Percentiles rank a stretch among this genome's conserved stretches.
phyloP scores from a whole-genome alignment of 2,888 invertebrate species.

The Reticulitermes lucifugus region DNA sequence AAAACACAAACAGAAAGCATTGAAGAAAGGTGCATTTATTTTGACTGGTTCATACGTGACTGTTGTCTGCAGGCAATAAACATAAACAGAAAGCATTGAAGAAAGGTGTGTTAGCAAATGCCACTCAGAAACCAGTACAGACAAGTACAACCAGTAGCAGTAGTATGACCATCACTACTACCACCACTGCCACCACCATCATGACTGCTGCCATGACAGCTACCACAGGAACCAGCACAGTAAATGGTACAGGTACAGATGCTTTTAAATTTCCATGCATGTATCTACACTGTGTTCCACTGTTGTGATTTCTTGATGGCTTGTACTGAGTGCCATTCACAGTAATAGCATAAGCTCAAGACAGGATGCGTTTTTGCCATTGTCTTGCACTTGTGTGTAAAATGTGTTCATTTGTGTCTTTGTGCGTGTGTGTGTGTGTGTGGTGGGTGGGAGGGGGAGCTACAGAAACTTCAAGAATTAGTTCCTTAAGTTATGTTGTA shows the following conservation, averaged over 20 bases:
- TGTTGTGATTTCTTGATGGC: background rate
- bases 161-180: background rate
- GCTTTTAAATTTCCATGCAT: background rate
- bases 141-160: background rate
- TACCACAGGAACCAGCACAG: background rate
- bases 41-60: background rate
- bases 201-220: background rate
- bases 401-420: too few species aligned
- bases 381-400: too few species aligned
- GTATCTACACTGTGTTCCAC: background rate
- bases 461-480: too few species aligned
- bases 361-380: background rate
- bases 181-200: background rate
- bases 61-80: slow-evolving; percentile 48
- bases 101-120: slow-evolving; percentile 40
- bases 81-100: slow-evolving; percentile 52
- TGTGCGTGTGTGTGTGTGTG: too few species aligned
- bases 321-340: background rate
- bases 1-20: slow-evolving; percentile 49
- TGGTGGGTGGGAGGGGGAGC: too few species aligned
- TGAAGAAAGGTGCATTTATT: too few species aligned
- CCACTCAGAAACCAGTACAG: background rate
- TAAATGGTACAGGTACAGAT: slow-evolving; percentile 17
- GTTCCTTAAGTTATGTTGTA: too few species aligned
- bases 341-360: background rate